Base-by-base conservation (phyloP, 2,888 invertebrate species). In the Mimachlamys varia region DNA sequence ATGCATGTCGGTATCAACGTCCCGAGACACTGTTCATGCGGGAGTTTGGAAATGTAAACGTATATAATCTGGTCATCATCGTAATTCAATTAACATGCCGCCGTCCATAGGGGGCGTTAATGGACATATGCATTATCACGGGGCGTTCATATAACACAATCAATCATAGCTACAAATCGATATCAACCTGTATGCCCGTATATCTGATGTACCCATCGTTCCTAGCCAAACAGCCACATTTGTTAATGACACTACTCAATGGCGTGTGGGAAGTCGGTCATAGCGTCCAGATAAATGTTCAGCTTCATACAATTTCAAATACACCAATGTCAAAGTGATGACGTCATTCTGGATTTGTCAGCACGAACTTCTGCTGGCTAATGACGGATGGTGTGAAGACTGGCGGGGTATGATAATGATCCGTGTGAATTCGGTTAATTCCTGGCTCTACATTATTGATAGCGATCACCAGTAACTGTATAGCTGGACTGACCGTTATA, bases 81-180 rank as follows among this genome's bases (percentile, higher is more conserved):
- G 33, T 76, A 76, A 76, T 76, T 76, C 76, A 76, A 76, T 76
- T 76, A 76, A 76, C 76, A 76, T 76, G 76, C 33, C 76, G 33
- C 0, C 33, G 76, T 33, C 76, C 76, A 76, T 33, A 76, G 76
- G 22, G 76, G 76, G 22, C 33, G 76, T 27, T 76, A 76, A 76
- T 76, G 76, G 76, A 76, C 76, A 76, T 62, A 62, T 33, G 33
- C 33, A 33, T 76, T 76, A 76, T 27, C 76, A 76, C 33, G 33
- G 76, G 76, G 76, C 76, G 27, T 27, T 76, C 76, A 76, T 76
- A 76, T 76, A 76, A 27, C 15, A 22, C 76, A 27, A 76, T 76
- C 33, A 76, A 33, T 76, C 76, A 76, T 76, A 10, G 27, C 3
- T 7, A 10, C 76, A 76, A 7, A 76, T 76, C 76, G 33, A 76